Base-by-base conservation (phyloP, 2,888 invertebrate species). In the Dryobotodes eremita region DNA sequence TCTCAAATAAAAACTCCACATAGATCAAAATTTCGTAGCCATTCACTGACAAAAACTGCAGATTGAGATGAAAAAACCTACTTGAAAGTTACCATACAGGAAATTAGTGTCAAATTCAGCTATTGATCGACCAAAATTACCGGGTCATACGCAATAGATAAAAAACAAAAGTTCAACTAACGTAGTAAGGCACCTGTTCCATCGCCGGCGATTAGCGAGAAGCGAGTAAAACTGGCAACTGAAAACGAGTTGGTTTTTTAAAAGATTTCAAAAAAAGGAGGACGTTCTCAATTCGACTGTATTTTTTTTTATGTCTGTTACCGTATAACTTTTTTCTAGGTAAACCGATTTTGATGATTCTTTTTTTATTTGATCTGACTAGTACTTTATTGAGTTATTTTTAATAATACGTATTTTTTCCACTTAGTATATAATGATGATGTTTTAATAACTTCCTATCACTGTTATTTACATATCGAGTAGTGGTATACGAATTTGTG, bases 101-200 rank as follows among this genome's bases (percentile, higher is more conserved):
- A 48, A 65, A 79, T 80, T 42, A 79, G 20, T 59, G 80, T 80
- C 69, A 59, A 65, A 69, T 8, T 23, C 11, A 36, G 55, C 64
- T 62, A 57, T 46, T 31, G 31, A 57, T 83, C n/a, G 42, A 42
- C 53, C 31, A 1, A 53, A 66, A 68, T 77, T 7, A 59, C 15
- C 46, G 13, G 48, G 36, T 82, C 62, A 65, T 53, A 65, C 5
- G 15, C 23, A 46, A 17, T 23, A 26, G 4, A 55, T 36, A 48
- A 62, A 80, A 80, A 84, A 70, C 36, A 84, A 79, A 84, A 36
- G 55, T 2, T 64, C 36, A 70, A 59, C 50, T 7, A 84, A 65
- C 65, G 70, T 26, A 59, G 50, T 59, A 57, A 75, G 10, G n/a
- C 13, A 11, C 1, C 36, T 61, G 17, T 7, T 0, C 61, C 36